Percentiles rank a stretch among this genome's conserved stretches.
These are phyloP conservation scores for Donacobius atricapilla DNA, from an alignment of 2,113 vertebrate species.

Conservation along the genomic window DNA sequence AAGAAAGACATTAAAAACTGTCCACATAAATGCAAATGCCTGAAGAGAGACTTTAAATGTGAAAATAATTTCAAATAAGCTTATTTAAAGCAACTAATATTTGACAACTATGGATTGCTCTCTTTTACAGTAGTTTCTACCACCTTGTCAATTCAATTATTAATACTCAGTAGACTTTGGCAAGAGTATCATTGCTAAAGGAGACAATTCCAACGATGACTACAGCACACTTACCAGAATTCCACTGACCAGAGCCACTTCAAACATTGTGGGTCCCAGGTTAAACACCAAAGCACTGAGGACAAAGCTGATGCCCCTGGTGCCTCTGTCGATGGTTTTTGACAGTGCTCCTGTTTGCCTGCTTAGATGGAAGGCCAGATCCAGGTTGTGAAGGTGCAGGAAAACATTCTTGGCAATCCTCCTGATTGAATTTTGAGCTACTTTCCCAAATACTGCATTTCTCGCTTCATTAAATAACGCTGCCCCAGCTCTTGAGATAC, in stretches of 20 bases:
- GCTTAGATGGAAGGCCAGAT: constrained; percentile 92
- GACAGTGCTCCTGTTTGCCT: constrained; percentile 94
- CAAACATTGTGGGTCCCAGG: constrained; percentile 93
- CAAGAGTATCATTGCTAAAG: neutral
- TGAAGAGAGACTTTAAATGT: neutral
- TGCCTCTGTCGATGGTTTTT: constrained; percentile 96
- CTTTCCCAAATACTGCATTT: constrained; percentile 95
- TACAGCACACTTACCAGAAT: constrained; percentile 84
- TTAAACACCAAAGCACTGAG: constrained; percentile 96
- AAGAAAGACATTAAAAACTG: neutral
- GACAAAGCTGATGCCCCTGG: constrained; percentile 95
- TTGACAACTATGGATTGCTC: neutral
- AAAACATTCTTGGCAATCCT: constrained; percentile 97
- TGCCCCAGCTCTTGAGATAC: constrained; percentile 85
- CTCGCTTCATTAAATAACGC: constrained; percentile 94
- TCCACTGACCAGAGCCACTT: constrained; percentile 89
- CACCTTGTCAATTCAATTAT: neutral
- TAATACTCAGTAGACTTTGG: neutral
- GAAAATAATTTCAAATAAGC: neutral
- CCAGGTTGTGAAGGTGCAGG: constrained; percentile 94
- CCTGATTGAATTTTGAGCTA: constrained; percentile 95
- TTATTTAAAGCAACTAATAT: neutral
- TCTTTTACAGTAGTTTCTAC: neutral
- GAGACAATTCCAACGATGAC: neutral
- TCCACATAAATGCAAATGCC: neutral